Evolutionary conservation across 2,888 invertebrate genomes (phyloP), one percentile per base, ranked within the genome.

Genomic region (Drosophila mettleri): DNA sequence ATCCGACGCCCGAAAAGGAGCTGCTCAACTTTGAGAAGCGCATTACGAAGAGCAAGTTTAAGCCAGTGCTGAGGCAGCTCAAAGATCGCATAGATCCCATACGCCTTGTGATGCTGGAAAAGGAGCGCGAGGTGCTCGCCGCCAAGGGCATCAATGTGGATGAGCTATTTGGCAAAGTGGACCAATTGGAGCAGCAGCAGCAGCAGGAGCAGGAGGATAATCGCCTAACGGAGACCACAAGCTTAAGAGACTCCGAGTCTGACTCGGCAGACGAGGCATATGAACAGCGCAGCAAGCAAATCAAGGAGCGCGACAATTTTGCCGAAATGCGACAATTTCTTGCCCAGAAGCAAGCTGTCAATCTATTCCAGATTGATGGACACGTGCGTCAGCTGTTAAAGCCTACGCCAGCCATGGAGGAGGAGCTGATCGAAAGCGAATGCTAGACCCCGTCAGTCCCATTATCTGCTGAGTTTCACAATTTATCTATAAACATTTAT

Each of bases 31-130:
- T 90, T n/a, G 91, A 92, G 69, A 90, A 91, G 52, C 90, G 91
- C 34, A 84, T 92, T 2, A 91, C 91, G 0, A 91, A 91, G 57
- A 89, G 90, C n/a, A 90, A 86, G 69, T 92, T 92, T 31, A 90
- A 90, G 49, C 92, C 92, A 0, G 92, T 92, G 5, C 78, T 92
- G 8, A 88, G 86, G 9, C 92, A 92, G 65, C 83, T 92, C 0
- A 92, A 91, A 51, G 76, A 89, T 78, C 91, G 91, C 59, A 92
- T 92, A 36, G 90, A 92, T 85, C 92, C 92, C 8, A 92, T 92
- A 74, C 87, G 91, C 0, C 84, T 90, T 24, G 89, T 91, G 6
- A 92, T 92, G 91, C 73, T 91, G 7, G 88, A 91, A 46, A 91
- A 91, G 51, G 92, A 92, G 60, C 89, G 91, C 3, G 83, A 89